These are phyloP conservation scores for Sebastes elongatus DNA, from an alignment of 2,797 vertebrate species.

Conservation along the genomic window DNA sequence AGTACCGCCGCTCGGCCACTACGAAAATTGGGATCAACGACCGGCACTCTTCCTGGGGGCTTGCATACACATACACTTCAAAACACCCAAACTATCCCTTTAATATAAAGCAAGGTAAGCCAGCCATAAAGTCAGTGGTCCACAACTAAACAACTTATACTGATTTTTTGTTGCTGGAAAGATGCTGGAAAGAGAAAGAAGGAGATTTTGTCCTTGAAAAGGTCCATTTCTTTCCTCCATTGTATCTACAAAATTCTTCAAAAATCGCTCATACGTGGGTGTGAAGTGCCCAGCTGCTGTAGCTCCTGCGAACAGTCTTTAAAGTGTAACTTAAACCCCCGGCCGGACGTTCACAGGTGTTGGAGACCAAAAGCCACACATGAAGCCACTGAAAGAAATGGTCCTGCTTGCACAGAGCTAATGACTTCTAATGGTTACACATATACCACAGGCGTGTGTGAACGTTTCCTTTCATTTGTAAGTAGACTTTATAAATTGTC, in stretches of 20 bases:
- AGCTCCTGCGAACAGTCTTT: background rate
- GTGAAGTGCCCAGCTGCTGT: slow-evolving; percentile 10
- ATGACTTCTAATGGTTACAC: slow-evolving; percentile 1
- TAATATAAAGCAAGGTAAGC: background rate
- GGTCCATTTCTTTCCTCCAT: background rate
- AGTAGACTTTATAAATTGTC: no score
- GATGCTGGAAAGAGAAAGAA: no score
- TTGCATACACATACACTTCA: background rate
- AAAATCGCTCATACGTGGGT: background rate
- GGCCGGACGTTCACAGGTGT: background rate
- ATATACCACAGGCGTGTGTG: background rate
- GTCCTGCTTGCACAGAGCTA: background rate
- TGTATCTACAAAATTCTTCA: background rate
- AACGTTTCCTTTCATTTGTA: accelerated
- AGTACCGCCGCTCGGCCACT: no score
- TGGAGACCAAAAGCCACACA: background rate
- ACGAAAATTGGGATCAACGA: no score
- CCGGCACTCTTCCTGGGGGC: no score
- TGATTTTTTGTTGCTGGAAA: no score
- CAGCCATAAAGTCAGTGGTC: background rate
- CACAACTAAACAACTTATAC: background rate
- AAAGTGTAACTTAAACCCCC: slow-evolving; percentile 22
- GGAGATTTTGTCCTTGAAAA: background rate
- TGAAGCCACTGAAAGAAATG: background rate
- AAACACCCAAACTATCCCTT: background rate